Evolutionary conservation across 2,888 invertebrate genomes (phyloP).

Genomic region (Petrophora chlorosata): DNA sequence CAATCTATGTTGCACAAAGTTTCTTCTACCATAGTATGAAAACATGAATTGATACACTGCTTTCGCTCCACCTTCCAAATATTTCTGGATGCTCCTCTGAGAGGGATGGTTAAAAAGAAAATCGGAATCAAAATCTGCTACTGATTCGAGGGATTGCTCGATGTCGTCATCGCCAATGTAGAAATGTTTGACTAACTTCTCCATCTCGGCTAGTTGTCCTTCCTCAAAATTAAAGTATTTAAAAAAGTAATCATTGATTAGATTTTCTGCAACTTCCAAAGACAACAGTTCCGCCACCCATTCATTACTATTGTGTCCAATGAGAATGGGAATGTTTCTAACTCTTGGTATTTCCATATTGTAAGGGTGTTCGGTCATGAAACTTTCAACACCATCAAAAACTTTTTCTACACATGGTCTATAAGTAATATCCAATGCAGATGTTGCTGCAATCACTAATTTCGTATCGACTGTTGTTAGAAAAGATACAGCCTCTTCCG

Average conservation of each 20-base stretch:
- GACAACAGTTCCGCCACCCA: constrained; percentile 5
- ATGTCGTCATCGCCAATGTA: constrained; percentile 45
- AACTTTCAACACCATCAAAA: constrained; percentile 44
- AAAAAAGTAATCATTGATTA: constrained; percentile 36
- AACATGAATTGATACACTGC: constrained; percentile 48
- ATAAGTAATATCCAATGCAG: constrained; percentile 30
- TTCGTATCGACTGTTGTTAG: constrained; percentile 39
- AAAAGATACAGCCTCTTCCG: constrained; percentile 44
- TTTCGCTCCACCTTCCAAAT: constrained; percentile 34
- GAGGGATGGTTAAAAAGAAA: constrained; percentile 42
- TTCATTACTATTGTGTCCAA: constrained; percentile 47
- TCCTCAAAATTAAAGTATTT: constrained; percentile 34
- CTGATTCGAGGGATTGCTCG: constrained; percentile 18
- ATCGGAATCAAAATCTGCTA: constrained; percentile 45
- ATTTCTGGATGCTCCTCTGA: constrained; percentile 40
- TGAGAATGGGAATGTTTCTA: constrained; percentile 40
- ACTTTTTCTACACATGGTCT: constrained; percentile 46
- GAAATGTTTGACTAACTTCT: constrained; percentile 39
- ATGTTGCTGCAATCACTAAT: constrained; percentile 39
- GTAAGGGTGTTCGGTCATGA: constrained; percentile 40
- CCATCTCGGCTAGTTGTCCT: too few relatives aligned
- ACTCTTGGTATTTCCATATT: constrained; percentile 33
- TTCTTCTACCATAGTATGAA: constrained; percentile 47
- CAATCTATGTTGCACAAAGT: constrained; percentile 32
- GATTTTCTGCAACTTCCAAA: constrained; percentile 9